Conservation (phyloP, 2,797 vertebrate species). For the Clangula hyemalis region DNA sequence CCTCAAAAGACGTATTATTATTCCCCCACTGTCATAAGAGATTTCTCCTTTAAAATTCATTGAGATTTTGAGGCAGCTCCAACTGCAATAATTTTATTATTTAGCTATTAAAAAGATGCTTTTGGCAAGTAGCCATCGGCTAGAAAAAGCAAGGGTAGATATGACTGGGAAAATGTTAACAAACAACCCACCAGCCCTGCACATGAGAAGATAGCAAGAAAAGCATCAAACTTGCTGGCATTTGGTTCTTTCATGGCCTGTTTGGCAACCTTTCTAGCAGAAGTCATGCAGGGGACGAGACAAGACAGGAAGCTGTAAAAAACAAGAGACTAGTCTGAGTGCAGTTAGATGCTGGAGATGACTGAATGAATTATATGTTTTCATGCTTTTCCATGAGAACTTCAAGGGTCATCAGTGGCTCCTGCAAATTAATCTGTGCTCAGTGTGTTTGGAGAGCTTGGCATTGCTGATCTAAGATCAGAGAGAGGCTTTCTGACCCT, state of each 20-base stretch:
- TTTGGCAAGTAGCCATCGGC: constrained; percentile 31
- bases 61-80: neutral
- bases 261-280: constrained; percentile 33
- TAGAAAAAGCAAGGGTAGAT: neutral
- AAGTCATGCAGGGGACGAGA: neutral
- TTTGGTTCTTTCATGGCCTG: constrained; percentile 43
- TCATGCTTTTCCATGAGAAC: neutral
- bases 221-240: neutral
- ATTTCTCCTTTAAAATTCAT: neutral
- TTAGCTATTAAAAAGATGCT: constrained; percentile 47
- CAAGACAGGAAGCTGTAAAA: neutral
- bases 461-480: neutral
- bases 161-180: constrained; percentile 41
- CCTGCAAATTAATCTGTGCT: neutral
- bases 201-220: neutral
- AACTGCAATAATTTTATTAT: constrained; percentile 14
- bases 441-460: neutral
- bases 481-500: neutral
- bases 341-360: neutral
- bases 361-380: neutral
- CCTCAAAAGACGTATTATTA: neutral
- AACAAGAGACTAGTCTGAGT: neutral
- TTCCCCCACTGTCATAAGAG: neutral
- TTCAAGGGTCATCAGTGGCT: neutral
- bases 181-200: neutral